Evolutionary conservation across 2,113 vertebrate genomes (phyloP), one percentile per base, ranked within the genome.

Genomic region (Tapirus terrestris): DNA sequence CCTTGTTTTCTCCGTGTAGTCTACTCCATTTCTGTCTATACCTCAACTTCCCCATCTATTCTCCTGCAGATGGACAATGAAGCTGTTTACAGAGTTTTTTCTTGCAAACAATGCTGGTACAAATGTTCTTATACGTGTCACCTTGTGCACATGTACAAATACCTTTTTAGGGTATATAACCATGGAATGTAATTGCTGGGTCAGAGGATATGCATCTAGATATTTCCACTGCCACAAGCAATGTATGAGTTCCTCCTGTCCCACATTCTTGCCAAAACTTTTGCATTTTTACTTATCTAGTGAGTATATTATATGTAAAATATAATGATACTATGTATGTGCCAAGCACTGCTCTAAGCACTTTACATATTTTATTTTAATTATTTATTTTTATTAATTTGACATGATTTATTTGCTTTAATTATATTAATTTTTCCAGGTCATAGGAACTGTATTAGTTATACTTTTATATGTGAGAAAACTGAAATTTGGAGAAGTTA

Each of bases 381-480:
- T 36, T 75, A 76, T 43, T 91, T n/a, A 63, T 72, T 68, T 87
- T 51, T 51, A 43, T 80, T 92, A 51, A 89, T 51, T 83, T 63
- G 51, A 82, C 39, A 7, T 82, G 48, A 94, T n/a, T 72, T 75
- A 53, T 63, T 27, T 86, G 45, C 84, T 61, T 85, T 76, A 56
- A 70, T 70, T 86, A 43, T 63, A 73, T 75, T 82, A 39, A 31
- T 73, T 51, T 87, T 75, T 88, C 29, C 67, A 27, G 70, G 39
- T 85, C 81, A 82, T 18, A 48, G 23, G 6, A 72, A 91, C 6
- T 53, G 76, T 73, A 76, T 58, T 58, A 86, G 48, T 36, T 67
- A 5, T 39, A 51, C 77, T 94, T 96, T 95, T 83, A 33, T 76
- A 82, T 72, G 36, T 33, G 20, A 94, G 21, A 39, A 92, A 96